Percentiles rank a stretch among this genome's conserved stretches.
Evolutionary conservation across 1,140 invertebrate genomes (phyloP).

Genomic region (Hypothenemus hampei): DNA sequence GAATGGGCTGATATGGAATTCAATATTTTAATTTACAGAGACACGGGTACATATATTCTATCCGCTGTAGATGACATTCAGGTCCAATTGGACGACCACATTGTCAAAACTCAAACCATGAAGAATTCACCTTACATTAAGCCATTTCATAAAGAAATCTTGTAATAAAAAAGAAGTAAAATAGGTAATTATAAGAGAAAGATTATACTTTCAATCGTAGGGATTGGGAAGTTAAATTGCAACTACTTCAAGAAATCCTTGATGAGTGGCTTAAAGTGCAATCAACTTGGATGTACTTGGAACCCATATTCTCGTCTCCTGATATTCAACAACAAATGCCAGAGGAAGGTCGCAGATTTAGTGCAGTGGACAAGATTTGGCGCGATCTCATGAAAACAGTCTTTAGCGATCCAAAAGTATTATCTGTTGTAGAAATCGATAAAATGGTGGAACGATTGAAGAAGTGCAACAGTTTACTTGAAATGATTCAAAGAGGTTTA

Average conservation of each 20-base stretch:
- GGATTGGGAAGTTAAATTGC: constrained; percentile 73
- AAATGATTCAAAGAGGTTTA: constrained; percentile 87
- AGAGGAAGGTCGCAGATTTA: constrained; percentile 84
- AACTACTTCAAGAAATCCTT: constrained; percentile 82
- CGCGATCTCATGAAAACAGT: constrained; percentile 90
- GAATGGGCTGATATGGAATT: constrained; percentile 91
- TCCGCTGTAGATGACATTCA: constrained; percentile 93
- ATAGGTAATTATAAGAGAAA: not conserved
- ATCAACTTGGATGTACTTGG: constrained; percentile 94
- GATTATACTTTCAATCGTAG: constrained; percentile 42
- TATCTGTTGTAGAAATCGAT: constrained; percentile 83
- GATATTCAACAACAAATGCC: constrained; percentile 97
- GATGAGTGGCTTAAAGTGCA: constrained; percentile 97
- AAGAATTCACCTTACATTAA: constrained; percentile 95
- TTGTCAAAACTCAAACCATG: constrained; percentile 97
- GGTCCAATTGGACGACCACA: constrained; percentile 90
- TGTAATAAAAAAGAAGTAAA: constrained; percentile 50
- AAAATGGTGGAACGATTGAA: constrained; percentile 88
- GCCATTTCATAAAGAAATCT: constrained; percentile 79
- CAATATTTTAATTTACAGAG: constrained; percentile 69
- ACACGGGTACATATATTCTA: constrained; percentile 88
- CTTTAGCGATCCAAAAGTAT: constrained; percentile 69
- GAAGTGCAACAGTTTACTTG: constrained; percentile 81
- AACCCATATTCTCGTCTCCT: constrained; percentile 95
- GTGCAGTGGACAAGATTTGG: constrained; percentile 93